A percentile compares a stretch with the other conserved stretches of the same genome.
These are phyloP conservation scores for Macrochelys suwanniensis DNA, from an alignment of 2,797 vertebrate genomes.

Conservation along the genomic window DNA sequence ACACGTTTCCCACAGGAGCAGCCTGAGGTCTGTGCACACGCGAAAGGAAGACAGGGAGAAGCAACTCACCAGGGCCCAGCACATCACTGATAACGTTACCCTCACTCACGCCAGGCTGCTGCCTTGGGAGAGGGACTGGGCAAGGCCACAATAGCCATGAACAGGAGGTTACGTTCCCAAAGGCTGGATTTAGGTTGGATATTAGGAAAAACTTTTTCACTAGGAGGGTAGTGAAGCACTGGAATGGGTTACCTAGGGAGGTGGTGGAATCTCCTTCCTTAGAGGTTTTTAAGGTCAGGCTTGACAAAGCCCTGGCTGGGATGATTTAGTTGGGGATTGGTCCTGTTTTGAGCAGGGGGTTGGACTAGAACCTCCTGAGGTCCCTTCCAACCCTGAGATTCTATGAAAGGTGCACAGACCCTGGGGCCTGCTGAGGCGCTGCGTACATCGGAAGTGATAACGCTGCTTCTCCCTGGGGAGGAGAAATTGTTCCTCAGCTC, in stretches of 20 bases:
- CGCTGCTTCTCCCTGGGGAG: rapidly evolving
- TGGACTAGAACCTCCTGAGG: no score
- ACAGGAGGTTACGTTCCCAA: not conserved
- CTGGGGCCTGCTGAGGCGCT: rapidly evolving
- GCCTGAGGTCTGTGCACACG: rapidly evolving
- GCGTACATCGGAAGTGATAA: not conserved
- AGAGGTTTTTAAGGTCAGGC: no score
- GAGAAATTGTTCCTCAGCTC: not conserved
- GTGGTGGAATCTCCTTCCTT: no score
- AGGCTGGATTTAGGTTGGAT: no score
- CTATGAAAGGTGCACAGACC: rapidly evolving
- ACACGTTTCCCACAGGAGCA: rapidly evolving
- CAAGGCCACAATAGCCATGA: not conserved
- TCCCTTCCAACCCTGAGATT: no score
- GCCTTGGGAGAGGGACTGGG: not conserved
- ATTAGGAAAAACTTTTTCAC: no score
- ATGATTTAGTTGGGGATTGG: no score
- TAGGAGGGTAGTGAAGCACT: no score
- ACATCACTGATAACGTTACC: not conserved
- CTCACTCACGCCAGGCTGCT: not conserved
- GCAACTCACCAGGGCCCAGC: no score
- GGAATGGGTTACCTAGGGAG: no score
- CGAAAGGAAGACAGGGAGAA: not conserved
- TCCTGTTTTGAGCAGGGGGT: no score
- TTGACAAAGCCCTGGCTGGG: no score